These are phyloP conservation scores for Toxotes jaculatrix DNA, from an alignment of 2,113 vertebrate species.

Conservation along the genomic window DNA sequence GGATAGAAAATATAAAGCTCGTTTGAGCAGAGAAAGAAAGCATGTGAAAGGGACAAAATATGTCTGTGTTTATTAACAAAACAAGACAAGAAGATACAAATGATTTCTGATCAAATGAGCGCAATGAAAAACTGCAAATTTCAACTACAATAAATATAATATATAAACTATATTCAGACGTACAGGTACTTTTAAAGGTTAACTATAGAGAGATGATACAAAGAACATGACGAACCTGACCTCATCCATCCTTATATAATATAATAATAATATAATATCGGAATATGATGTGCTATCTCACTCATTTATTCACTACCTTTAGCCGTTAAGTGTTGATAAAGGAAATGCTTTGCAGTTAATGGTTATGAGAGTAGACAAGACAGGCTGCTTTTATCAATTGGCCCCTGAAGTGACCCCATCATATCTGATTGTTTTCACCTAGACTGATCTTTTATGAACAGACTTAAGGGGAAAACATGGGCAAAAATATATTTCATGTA, in stretches of 20 bases:
- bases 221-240: slow-evolving; percentile 18
- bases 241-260: slow-evolving; percentile 8
- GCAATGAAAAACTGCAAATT: background rate
- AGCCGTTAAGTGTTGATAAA: slow-evolving; percentile 34
- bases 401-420: slow-evolving; percentile 24
- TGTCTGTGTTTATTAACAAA: background rate
- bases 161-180: background rate
- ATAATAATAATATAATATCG: slow-evolving; percentile 31
- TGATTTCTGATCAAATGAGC: background rate
- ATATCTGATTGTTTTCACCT: slow-evolving; percentile 63
- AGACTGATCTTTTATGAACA: slow-evolving; percentile 64
- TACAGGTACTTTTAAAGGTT: background rate
- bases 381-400: slow-evolving; percentile 24
- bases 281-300: background rate
- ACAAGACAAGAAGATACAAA: background rate
- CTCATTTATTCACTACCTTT: slow-evolving; percentile 34
- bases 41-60: background rate
- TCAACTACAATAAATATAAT: background rate
- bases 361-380: slow-evolving; percentile 31
- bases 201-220: background rate
- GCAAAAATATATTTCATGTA: slow-evolving; percentile 47
- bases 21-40: background rate
- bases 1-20: background rate
- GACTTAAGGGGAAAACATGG: slow-evolving; percentile 43
- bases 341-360: slow-evolving; percentile 39